These are phyloP conservation scores for Rhinopomastus cyanomelas DNA, from an alignment of 2,113 vertebrate species.

Conservation along the genomic window DNA sequence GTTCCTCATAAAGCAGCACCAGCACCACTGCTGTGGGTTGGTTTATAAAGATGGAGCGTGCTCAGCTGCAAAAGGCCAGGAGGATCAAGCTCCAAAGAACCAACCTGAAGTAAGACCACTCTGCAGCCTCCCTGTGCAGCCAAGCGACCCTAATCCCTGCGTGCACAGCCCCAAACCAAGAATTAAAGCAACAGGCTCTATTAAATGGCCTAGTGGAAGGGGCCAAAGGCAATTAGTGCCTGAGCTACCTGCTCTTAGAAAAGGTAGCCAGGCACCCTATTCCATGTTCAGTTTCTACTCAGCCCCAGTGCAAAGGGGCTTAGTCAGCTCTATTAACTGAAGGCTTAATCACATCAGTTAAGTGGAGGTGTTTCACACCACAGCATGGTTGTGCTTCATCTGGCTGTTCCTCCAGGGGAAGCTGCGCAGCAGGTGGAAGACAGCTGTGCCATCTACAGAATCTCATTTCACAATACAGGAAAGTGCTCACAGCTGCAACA, in stretches of 20 bases:
- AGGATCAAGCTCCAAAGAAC: neutral
- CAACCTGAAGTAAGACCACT: no score
- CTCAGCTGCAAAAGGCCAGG: neutral
- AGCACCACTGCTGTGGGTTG: neutral
- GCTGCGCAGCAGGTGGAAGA: neutral
- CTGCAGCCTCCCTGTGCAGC: neutral
- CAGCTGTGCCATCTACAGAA: neutral
- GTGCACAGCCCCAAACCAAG: neutral
- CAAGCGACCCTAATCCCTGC: no score
- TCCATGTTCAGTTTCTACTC: neutral
- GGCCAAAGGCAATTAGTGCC: rapidly evolving
- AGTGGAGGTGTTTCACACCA: neutral
- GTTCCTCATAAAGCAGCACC: neutral
- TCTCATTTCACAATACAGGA: neutral
- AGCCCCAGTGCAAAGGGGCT: neutral
- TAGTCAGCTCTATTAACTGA: rapidly evolving
- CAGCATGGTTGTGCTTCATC: rapidly evolving
- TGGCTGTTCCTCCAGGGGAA: neutral
- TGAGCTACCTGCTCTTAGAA: neutral
- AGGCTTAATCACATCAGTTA: neutral
- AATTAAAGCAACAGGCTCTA: neutral
- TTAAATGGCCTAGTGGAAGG: neutral
- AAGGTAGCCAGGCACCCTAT: neutral
- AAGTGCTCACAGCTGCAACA: rapidly evolving
- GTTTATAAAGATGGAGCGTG: neutral